phyloP scores from a whole-genome alignment of 2,888 invertebrate genomes.

The Tenthredo distinguenda region DNA sequence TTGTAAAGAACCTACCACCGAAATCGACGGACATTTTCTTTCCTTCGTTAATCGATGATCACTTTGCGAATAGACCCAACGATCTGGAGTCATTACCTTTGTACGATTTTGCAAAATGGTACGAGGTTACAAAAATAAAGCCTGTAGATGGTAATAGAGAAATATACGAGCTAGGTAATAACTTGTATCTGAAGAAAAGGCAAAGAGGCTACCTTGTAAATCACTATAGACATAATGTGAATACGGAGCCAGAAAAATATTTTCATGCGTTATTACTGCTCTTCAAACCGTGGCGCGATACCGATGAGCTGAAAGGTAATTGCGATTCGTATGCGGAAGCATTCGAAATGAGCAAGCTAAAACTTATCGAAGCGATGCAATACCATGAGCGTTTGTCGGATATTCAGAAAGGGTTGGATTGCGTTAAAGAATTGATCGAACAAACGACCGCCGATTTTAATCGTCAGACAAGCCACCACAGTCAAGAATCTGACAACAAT shows the following conservation, averaged over 20 bases:
- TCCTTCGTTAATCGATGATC: slow-evolving; percentile 54
- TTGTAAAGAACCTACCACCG: slow-evolving; percentile 37
- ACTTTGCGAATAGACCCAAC: slow-evolving; percentile 55
- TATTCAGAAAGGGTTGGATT: slow-evolving; percentile 53
- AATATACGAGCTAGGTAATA: slow-evolving; percentile 46
- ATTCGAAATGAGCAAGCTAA: slow-evolving; percentile 54
- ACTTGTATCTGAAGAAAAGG: slow-evolving; percentile 60
- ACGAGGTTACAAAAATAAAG: slow-evolving; percentile 31
- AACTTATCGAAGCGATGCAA: slow-evolving; percentile 56
- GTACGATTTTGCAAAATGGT: slow-evolving; percentile 58
- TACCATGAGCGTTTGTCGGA: slow-evolving; percentile 55
- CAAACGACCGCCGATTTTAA: slow-evolving; percentile 38
- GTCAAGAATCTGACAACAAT: neutral
- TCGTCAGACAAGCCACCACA: neutral
- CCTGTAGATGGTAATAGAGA: slow-evolving; percentile 35
- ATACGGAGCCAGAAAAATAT: slow-evolving; percentile 62
- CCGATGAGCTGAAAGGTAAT: slow-evolving; percentile 56
- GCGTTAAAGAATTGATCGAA: slow-evolving; percentile 49
- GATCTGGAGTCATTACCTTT: slow-evolving; percentile 58
- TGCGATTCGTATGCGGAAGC: slow-evolving; percentile 56
- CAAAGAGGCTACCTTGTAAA: slow-evolving; percentile 62
- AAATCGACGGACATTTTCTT: slow-evolving; percentile 56
- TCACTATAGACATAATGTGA: slow-evolving; percentile 60
- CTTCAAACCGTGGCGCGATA: slow-evolving; percentile 61
- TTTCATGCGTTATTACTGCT: slow-evolving; percentile 61